phyloP scores from a whole-genome alignment of 2,797 vertebrate species.

The Poeciliopsis gracilis region DNA sequence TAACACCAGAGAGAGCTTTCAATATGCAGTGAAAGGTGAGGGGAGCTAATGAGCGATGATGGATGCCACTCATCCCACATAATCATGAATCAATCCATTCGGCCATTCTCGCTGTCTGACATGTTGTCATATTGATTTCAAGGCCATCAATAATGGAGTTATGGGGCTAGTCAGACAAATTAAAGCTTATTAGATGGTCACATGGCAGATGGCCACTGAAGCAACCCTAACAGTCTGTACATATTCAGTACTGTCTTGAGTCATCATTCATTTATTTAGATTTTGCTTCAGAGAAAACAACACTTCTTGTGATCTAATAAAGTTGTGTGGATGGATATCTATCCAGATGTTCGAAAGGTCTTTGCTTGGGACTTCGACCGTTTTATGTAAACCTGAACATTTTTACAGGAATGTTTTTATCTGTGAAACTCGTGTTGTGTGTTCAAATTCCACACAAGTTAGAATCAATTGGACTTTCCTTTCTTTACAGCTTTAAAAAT shows the following conservation, averaged over 20 bases:
- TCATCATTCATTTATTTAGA: constrained; percentile 1
- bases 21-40: constrained; percentile 48
- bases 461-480: neutral
- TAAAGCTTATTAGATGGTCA: constrained; percentile 74
- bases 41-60: constrained; percentile 56
- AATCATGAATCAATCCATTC: constrained; percentile 74
- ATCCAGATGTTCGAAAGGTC: neutral
- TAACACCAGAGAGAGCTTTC: constrained; percentile 32
- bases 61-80: constrained; percentile 70
- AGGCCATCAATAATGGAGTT: constrained; percentile 71
- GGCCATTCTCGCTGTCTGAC: constrained; percentile 61
- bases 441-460: neutral
- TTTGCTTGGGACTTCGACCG: neutral
- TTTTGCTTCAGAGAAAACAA: neutral
- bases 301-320: neutral
- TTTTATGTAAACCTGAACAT: neutral
- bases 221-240: constrained; percentile 35
- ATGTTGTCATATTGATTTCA: constrained; percentile 77
- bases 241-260: constrained; percentile 8
- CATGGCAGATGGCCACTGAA: constrained; percentile 64
- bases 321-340: neutral
- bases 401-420: neutral
- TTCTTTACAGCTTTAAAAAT: neutral
- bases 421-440: neutral
- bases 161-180: constrained; percentile 75